These are phyloP conservation scores for Andrena camellia DNA, from an alignment of 2,888 invertebrate genomes.

Conservation along the genomic window DNA sequence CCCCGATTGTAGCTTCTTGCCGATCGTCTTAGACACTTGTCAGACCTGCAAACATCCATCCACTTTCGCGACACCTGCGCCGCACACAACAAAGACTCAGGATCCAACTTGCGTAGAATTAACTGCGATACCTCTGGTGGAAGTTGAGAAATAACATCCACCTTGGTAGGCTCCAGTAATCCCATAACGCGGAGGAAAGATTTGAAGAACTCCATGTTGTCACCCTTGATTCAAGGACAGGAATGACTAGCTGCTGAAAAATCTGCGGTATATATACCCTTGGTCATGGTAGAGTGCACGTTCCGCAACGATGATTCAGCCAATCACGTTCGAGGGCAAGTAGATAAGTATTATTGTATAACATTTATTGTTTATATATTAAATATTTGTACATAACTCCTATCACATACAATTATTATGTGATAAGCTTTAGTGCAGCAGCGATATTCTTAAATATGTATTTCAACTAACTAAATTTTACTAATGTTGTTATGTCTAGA, in stretches of 20 bases:
- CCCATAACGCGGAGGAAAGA: constrained; percentile 21
- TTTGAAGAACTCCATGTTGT: constrained; percentile 44
- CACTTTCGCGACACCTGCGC: constrained; percentile 33
- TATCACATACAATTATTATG: too few relatives aligned
- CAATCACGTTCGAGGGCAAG: constrained; percentile 28
- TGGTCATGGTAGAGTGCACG: not conserved
- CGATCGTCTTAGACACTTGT: not conserved
- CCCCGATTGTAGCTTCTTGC: not conserved
- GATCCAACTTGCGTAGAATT: constrained; percentile 47
- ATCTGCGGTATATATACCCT: constrained; percentile 6
- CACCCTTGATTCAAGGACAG: not conserved
- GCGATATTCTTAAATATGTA: too few relatives aligned
- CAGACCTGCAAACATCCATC: constrained; percentile 8
- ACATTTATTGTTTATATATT: too few relatives aligned
- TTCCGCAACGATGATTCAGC: constrained; percentile 11
- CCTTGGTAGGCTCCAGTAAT: not conserved
- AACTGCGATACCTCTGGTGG: constrained; percentile 36
- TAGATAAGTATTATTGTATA: not conserved
- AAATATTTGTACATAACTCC: too few relatives aligned
- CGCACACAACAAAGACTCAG: constrained; percentile 28
- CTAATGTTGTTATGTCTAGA: too few relatives aligned
- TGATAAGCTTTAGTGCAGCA: too few relatives aligned
- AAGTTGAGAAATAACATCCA: constrained; percentile 41
- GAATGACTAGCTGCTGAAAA: constrained; percentile 1
- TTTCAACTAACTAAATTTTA: too few relatives aligned